phyloP scores from a whole-genome alignment of 2,797 vertebrate species.

The Pseudochirops cupreus region DNA sequence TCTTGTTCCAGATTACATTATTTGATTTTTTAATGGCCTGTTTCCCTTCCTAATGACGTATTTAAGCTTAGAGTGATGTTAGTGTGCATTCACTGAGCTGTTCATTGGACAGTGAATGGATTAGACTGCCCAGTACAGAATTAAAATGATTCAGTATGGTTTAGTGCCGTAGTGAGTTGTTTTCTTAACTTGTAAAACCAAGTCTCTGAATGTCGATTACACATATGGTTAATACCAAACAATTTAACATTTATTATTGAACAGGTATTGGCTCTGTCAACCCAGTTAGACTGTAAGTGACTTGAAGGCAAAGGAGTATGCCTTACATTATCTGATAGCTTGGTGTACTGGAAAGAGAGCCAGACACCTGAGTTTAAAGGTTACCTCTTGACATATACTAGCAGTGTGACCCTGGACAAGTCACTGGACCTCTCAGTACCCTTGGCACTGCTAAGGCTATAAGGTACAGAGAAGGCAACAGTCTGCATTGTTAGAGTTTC shows the following conservation, averaged over 20 bases:
- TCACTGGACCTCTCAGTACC: neutral
- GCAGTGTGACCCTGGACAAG: neutral
- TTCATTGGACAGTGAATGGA: neutral
- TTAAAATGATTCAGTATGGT: neutral
- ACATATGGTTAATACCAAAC: neutral
- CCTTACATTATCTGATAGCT: neutral
- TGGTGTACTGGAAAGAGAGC: neutral
- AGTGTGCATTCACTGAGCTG: neutral
- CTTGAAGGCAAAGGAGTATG: neutral
- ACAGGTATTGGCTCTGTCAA: neutral
- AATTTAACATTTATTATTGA: neutral
- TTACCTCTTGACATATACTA: neutral
- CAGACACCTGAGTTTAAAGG: neutral
- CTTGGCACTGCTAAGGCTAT: neutral
- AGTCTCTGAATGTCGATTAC: neutral
- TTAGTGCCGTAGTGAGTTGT: neutral
- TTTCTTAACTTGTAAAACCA: neutral
- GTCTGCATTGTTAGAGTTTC: neutral
- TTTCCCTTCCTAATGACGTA: constrained; percentile 29
- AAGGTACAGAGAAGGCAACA: neutral
- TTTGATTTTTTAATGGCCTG: neutral
- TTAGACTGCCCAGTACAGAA: neutral
- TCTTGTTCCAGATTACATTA: neutral
- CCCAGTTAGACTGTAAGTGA: neutral
- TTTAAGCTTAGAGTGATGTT: neutral